Base-by-base conservation (phyloP, 2,797 vertebrate genomes). In the Champsocephalus esox region DNA sequence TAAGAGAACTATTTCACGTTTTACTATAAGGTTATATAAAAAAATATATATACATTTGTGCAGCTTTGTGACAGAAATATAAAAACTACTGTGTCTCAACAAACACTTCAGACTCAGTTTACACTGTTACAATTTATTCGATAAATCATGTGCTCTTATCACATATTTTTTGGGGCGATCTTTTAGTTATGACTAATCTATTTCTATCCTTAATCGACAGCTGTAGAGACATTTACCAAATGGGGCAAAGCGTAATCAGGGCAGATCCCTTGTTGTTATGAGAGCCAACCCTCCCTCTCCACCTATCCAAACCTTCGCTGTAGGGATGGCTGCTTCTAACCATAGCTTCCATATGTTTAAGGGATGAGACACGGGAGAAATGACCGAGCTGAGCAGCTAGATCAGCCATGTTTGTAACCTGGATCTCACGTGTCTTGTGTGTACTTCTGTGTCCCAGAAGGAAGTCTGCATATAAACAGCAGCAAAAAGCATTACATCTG, bases 241-340 rank as follows among this genome's bases (percentile, higher is more conserved):
- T 92, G 90, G 92, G 88, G 46, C 91, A 88, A 76, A 66, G 43
- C 32, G 19, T 60, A 92, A 92, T 85, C 82, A 93, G 92, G 92
- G 46, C 92, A 93, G 87, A 88, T 92, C 91, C 91, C 91, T 73
- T 70, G 91, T 85, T 90, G 88, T 87, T 21, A 16, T 43, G 58
- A 80, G 66, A 64, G 68, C 70, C 68, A 76, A 19, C 66, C 72
- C 70, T 67, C 74, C 64, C 86, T 51, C 45, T 69, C 61, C 72
- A 71, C 57, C 62, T 63, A 55, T 70, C 73, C 65, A 16, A 81
- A 68, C 59, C 56, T 61, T 48, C n/a, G 60, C 81, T 78, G 76
- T 49, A 24, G 84, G 82, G 64, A 73, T 3, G 48, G 21, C 70
- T 80, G 77, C 77, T 41, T 80, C 77, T 84, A 59, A 75, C 83